Evolutionary conservation across 2,888 invertebrate species (phyloP), one percentile per base, ranked within the genome.

Genomic region (Dastarcus helophoroides): DNA sequence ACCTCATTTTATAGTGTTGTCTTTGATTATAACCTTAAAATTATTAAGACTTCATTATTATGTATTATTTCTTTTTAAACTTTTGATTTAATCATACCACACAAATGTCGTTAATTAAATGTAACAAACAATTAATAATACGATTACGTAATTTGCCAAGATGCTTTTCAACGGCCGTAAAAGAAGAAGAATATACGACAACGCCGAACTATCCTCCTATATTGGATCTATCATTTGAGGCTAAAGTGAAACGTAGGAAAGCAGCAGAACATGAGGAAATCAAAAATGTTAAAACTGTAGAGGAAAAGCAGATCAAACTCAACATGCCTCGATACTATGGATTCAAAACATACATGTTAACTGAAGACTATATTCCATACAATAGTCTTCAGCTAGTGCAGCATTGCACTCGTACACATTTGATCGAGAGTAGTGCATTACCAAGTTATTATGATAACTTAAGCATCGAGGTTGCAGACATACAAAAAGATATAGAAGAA

Each of bases 291-390:
- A 67, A 73, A 33, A 85, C 84, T 0, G 71, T 86, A 0, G 89
- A 90, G 62, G 85, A 86, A 54, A 90, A 90, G 52, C 68, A 84
- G 45, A 74, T 85, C 29, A 82, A 80, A 44, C 50, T 88, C 13
- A 88, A 88, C 54, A 78, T 86, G 74, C 83, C 82, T 0, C 69
- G 71, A 27, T 86, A 79, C 55, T 89, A 82, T 55, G 88, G 89
- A 2, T 86, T 75, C 65, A 71, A 69, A 47, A 69, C 72, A 33
- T 57, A 75, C 2, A 59, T 71, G 46, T 52, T 86, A 3, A 56
- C 62, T 2, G 83, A 84, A 51, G 60, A 69, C 26, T 42, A 68
- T 13, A 49, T 69, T 33, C 76, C 76, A 0, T 86, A 83, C 47
- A 74, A 82, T 58, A 69, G 73, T 25, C 57, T 86, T 52, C 68